A percentile compares a stretch with the other conserved stretches of the same genome.
Conservation (phyloP, 1,140 invertebrate species). For the Atta cephalotes region DNA sequence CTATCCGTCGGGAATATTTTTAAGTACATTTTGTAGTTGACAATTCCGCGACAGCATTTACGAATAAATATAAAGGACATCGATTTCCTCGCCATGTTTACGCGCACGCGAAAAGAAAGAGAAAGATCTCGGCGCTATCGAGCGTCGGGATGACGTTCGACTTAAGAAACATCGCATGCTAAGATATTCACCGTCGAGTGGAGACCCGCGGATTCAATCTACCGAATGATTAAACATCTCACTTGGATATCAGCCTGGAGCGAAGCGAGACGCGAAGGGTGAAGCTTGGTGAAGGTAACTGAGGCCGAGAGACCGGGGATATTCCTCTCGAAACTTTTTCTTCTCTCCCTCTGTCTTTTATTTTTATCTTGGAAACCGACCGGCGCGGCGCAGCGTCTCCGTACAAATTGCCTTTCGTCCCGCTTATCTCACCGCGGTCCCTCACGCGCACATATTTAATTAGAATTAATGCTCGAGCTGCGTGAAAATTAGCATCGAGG, state of each 20-base stretch:
- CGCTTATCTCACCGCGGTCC: constrained; percentile 74
- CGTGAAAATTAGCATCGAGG: constrained; percentile 77
- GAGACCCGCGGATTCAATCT: constrained; percentile 79
- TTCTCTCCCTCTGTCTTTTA: constrained; percentile 57
- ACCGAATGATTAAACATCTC: constrained; percentile 82
- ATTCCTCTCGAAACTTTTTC: constrained; percentile 71
- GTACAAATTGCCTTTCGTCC: constrained; percentile 79
- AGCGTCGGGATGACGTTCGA: constrained; percentile 61
- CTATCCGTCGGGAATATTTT: constrained; percentile 27
- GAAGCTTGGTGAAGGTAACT: neutral
- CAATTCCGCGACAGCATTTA: constrained; percentile 22
- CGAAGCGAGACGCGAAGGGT: constrained; percentile 29
- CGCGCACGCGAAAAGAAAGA: constrained; percentile 55
- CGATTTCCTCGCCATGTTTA: constrained; percentile 26
- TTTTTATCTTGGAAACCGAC: constrained; percentile 75
- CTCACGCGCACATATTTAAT: constrained; percentile 78
- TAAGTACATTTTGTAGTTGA: constrained; percentile 32
- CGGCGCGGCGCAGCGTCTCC: constrained; percentile 72
- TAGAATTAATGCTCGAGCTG: constrained; percentile 77
- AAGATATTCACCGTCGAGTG: constrained; percentile 80
- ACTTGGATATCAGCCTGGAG: constrained; percentile 67
- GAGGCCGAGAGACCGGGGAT: constrained; percentile 49
- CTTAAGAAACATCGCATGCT: constrained; percentile 74
- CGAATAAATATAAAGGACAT: constrained; percentile 57
- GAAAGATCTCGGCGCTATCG: constrained; percentile 69